Base-by-base conservation (phyloP, 2,888 invertebrate genomes). In the Apodemia zela region DNA sequence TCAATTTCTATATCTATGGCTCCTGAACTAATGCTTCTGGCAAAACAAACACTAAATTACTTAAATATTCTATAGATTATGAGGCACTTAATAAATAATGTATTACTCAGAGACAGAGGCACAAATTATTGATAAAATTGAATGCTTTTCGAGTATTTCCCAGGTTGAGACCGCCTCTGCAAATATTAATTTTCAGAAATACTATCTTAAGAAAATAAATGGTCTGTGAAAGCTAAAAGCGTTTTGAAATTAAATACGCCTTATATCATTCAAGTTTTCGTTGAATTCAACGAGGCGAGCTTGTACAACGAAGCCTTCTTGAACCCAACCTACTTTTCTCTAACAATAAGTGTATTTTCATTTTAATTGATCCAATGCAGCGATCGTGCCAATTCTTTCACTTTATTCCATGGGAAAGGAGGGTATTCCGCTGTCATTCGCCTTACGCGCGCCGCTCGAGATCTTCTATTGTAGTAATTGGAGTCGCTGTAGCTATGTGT, bases 351-450 rank as follows among this genome's bases (percentile, higher is more conserved):
- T 72, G 70, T 70, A 67, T 69, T 68, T 68, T 65, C 63, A 51
- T 68, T 60, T 73, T 75, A 81, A 68, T 79, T 72, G 75, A 95
- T 95, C 96, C 96, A 96, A 77, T 94, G 87, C 79, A 94, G 93
- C 69, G 94, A 93, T 79, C 93, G 89, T 72, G 95, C 93, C 75
- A 96, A 89, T 81, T 95, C 94, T 75, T 93, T 92, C 66, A 95
- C 95, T 87, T 95, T 95, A 81, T 95, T 93, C 96, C 96, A 96
- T 63, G 97, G 97, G 80, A 97, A 96, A 18, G 94, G 93, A 18
- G 95, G 95, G 77, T 92, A 85, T 69, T 88, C 84, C 68, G 85
- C 78, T 2, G 89, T 78, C 69, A 87, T 80, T 73, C 90, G 84
- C 68, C 84, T 79, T 69, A 84, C 71, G 67, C 92, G 78, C 11